phyloP scores from a whole-genome alignment of 37 sponge, comb jelly and placozoan genomes.

The Halisarca cf. caerulea region DNA sequence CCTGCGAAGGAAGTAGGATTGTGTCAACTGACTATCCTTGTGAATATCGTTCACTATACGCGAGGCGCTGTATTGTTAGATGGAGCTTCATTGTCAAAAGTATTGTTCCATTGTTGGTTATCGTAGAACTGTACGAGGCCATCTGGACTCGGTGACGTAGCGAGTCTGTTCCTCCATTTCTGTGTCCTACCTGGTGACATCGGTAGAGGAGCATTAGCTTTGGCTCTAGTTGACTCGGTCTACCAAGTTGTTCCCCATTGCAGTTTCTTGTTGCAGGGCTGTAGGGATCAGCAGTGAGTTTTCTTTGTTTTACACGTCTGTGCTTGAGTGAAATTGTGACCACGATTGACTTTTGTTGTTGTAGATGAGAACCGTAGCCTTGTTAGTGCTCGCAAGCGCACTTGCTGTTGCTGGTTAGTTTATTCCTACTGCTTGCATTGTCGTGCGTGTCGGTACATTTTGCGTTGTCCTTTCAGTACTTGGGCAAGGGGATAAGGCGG shows the following conservation, averaged over 20 bases:
- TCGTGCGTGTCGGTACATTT: too few species aligned
- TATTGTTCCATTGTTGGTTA: slow-evolving; percentile 30
- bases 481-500: slow-evolving; percentile 24
- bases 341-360: too few species aligned
- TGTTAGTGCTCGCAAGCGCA: slow-evolving; percentile 4
- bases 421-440: not conserved
- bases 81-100: not conserved
- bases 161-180: slow-evolving; percentile 20
- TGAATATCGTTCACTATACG: slow-evolving; percentile 3
- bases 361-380: not conserved
- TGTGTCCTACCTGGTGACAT: slow-evolving; percentile 8
- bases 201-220: slow-evolving; percentile 19
- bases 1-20: slow-evolving; percentile 19
- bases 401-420: slow-evolving; percentile 19
- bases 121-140: not conserved
- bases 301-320: not conserved
- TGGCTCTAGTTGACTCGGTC: not conserved
- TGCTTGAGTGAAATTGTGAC: not conserved
- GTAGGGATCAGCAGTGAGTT: slow-evolving; percentile 3
- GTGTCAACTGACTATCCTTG: not conserved
- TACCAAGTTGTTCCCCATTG: not conserved
- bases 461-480: not conserved
- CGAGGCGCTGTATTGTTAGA: slow-evolving; percentile 27
- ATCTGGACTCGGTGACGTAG: not conserved
- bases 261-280: slow-evolving; percentile 15